Percentiles rank a stretch among this genome's conserved stretches.
Conservation (phyloP, 2,113 vertebrate species). For the Phylloscopus whistleri region DNA sequence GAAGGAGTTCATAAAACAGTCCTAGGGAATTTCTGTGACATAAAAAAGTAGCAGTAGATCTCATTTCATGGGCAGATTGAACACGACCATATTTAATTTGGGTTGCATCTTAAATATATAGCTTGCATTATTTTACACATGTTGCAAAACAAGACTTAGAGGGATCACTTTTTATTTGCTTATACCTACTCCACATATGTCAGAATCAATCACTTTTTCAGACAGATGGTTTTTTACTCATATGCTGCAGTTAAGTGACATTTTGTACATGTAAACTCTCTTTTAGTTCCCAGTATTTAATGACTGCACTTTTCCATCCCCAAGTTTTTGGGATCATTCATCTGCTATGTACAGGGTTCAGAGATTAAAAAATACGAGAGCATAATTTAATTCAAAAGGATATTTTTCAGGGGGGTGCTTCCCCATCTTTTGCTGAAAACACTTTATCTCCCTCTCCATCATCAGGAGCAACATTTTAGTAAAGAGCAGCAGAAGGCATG, state of each 20-base stretch:
- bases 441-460: not conserved
- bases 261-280: not conserved
- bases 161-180: constrained; percentile 26
- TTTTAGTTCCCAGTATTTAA: not conserved
- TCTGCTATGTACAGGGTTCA: not conserved
- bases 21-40: not conserved
- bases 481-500: not conserved
- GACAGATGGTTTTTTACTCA: not conserved
- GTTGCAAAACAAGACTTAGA: constrained; percentile 16
- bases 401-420: not conserved
- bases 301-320: not conserved
- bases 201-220: not conserved
- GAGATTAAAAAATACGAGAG: not conserved
- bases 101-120: not conserved
- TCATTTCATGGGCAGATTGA: constrained; percentile 24
- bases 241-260: not conserved
- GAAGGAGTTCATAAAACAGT: constrained; percentile 34
- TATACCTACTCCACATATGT: constrained; percentile 7
- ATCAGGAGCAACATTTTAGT: not conserved
- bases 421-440: not conserved
- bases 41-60: not conserved
- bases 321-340: not conserved
- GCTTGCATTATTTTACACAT: not conserved
- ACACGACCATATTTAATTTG: not conserved
- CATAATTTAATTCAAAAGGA: not conserved